Base-by-base conservation (phyloP, 2,888 invertebrate genomes). In the Agrypnus murinus region DNA sequence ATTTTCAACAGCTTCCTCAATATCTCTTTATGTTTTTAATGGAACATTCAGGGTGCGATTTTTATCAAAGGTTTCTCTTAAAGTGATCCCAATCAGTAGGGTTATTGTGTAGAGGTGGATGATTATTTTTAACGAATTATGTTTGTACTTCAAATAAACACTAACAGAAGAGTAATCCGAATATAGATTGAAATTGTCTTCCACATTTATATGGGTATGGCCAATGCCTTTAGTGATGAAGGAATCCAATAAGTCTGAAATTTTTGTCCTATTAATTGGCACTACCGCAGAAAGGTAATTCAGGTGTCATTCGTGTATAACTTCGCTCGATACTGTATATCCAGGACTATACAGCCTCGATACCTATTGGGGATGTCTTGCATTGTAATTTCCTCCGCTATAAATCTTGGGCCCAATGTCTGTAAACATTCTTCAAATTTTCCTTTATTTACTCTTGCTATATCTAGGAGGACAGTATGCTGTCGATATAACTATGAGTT, bases 221-320 rank as follows among this genome's bases (percentile, higher is more conserved):
- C 25, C 19, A 50, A 50, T 50, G 15, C 50, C 25, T 8, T 50
- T 50, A 17, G 50, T 50, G 17, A 50, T 50, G n/a, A 50, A 50
- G n/a, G 25, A 50, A 50, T 50, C 50, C 50, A 50, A 15, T 50
- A 50, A 50, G 17, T 50, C 50, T 50, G 50, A 15, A 19, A 17
- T 15, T 50, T 50, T 50, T 50, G 50, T 15, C 50, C 50, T 14
- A 15, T 50, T 14, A 7, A 15, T 50, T 50, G 19, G 50, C 15
- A 9, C 50, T 15, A 9, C 25, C 8, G 50, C 50, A 19, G 50
- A 50, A 15, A 8, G 25, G 50, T 50, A 50, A 50, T 50, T 50
- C 6, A 50, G n/a, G n/a, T 50, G 50, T n/a, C 15, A 6, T 17
- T 50, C 50, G 8, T 50, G 19, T 17, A 50, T 19, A 19, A 50